Base-by-base conservation (phyloP, 2,888 invertebrate genomes). In the Andrena chrysosceles region DNA sequence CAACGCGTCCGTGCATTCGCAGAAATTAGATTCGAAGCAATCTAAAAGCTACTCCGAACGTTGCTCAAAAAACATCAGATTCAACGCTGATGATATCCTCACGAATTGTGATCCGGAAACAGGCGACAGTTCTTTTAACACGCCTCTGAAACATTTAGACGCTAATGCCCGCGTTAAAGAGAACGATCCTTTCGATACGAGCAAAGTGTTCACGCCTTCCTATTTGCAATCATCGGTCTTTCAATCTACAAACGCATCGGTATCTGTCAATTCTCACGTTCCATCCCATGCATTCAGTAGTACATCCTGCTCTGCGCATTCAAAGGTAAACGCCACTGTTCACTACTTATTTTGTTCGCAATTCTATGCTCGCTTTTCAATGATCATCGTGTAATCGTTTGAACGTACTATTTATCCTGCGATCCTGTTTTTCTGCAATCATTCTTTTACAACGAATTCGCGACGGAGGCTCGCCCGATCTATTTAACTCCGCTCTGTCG, bases 111-210 rank as follows among this genome's bases (percentile, higher is more conserved):
- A 84, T 70, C 23, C 75, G 20, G 60, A 54, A 16, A 8, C 42
- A 16, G 69, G 77, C 5, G 73, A 84, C 23, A 80, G 89, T 68
- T 68, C 82, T 20, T 85, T 87, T 31, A 86, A 87, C 42, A 77
- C 73, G 13, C 71, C 83, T 63, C 69, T 77, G 6, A 72, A 74
- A 8, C 84, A 78, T 67, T 77, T 85, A 2, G 72, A 75, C 63
- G 73, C 85, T 3, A 29, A 75, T 48, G 33, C 62, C 8, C 62
- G 72, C 56, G 31, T 76, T 13, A 88, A 85, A 52, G 86, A 87
- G 23, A 81, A 77, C 16, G 86, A 93, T 89, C 93, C 93, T n/a
- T 93, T 93, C 56, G 93, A 93, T 70, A 93, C 93, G 10, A 93
- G 92, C 78, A 91, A 85, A 84, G 87, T 92, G 42, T 85, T 91